These are phyloP conservation scores for Promerops cafer DNA, from an alignment of 2,113 vertebrate species.

Conservation along the genomic window DNA sequence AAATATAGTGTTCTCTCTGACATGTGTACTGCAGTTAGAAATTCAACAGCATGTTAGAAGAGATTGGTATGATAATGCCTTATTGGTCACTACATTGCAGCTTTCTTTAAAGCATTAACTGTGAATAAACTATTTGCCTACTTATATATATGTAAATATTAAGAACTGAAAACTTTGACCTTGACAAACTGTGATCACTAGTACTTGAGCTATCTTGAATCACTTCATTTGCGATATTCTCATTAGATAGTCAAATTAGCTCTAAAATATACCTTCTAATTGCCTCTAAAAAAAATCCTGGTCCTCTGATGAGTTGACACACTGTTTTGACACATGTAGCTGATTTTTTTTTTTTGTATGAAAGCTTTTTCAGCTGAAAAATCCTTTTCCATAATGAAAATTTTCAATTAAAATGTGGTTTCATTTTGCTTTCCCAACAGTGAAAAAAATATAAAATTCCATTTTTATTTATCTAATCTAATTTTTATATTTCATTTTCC, in stretches of 20 bases:
- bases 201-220: conserved; percentile 54
- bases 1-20: conserved; percentile 41
- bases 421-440: background rate
- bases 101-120: conserved; percentile 42
- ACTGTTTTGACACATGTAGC: conserved; percentile 37
- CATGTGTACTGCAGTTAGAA: conserved; percentile 2
- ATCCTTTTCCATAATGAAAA: background rate
- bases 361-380: conserved; percentile 6
- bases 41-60: conserved; percentile 28
- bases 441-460: background rate
- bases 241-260: conserved; percentile 65
- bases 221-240: conserved; percentile 56
- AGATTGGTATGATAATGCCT: conserved; percentile 37
- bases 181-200: conserved; percentile 50
- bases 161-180: conserved; percentile 45
- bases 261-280: conserved; percentile 65
- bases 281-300: conserved; percentile 55
- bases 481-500: background rate
- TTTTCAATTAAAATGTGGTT: background rate
- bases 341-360: background rate
- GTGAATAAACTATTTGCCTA: conserved; percentile 51
- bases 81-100: conserved; percentile 37
- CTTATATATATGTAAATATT: conserved; percentile 64
- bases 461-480: background rate
- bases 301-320: conserved; percentile 50